Conservation (phyloP, 2,113 vertebrate genomes). For the Ammodytes marinus region DNA sequence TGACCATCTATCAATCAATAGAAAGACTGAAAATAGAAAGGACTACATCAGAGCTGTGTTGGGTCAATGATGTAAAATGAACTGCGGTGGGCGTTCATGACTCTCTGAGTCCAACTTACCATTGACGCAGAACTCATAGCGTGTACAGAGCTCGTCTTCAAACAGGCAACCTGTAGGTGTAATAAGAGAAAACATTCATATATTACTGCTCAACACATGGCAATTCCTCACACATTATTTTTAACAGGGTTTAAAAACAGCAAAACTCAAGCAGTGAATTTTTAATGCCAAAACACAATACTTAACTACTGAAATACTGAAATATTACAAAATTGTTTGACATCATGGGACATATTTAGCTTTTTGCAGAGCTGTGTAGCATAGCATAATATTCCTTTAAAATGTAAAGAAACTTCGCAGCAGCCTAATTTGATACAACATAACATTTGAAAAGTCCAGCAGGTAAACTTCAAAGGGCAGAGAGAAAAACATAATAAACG, state of each 20-base stretch:
- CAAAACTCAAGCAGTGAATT: not conserved
- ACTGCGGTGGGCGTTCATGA: conserved; percentile 5
- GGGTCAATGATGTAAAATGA: conserved; percentile 26
- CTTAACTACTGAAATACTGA: no score
- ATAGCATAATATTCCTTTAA: not conserved
- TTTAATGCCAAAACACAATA: not conserved
- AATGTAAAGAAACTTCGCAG: not conserved
- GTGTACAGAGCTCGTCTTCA: conserved; percentile 77
- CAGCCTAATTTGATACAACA: not conserved
- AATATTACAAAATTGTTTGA: no score
- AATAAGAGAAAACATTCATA: conserved; percentile 28
- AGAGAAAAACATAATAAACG: not conserved
- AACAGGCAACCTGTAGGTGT: conserved; percentile 77
- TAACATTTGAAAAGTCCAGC: not conserved
- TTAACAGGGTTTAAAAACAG: not conserved
- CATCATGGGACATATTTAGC: no score
- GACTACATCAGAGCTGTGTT: not conserved
- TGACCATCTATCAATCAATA: conserved; percentile 19
- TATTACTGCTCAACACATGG: not conserved
- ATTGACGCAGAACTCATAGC: conserved; percentile 79
- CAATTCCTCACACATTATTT: not conserved
- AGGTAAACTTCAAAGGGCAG: not conserved
- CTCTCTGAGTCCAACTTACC: conserved; percentile 60
- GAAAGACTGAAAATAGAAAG: conserved; percentile 31
- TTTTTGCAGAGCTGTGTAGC: no score